A percentile compares a stretch with the other conserved stretches of the same genome.
Evolutionary conservation across 2,113 vertebrate species (phyloP).

Genomic region (Gymnogyps californianus): DNA sequence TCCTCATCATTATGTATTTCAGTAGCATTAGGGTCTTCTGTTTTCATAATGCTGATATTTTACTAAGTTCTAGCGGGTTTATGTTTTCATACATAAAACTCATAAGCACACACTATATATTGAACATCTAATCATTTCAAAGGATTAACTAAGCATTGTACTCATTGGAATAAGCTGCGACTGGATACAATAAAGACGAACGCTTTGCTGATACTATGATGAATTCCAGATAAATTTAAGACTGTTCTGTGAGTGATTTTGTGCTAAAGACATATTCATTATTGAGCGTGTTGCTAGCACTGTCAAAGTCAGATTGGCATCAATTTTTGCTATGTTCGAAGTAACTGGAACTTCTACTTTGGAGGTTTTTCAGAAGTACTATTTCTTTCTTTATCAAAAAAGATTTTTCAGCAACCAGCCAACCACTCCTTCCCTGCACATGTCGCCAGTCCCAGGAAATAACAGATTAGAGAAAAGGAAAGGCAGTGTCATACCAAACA

Average conservation of each 20-base stretch:
- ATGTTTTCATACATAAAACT: neutral
- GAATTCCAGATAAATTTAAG: neutral
- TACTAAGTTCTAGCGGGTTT: neutral
- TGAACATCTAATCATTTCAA: neutral
- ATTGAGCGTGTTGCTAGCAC: neutral
- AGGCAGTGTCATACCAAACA: conserved; percentile 82
- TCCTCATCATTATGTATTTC: neutral
- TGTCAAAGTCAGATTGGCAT: neutral
- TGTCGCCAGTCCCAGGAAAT: neutral
- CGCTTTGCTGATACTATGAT: neutral
- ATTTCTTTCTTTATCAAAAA: neutral
- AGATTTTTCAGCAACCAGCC: neutral
- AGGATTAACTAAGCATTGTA: neutral
- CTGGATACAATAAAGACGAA: neutral
- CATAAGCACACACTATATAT: neutral
- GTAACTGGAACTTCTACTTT: neutral
- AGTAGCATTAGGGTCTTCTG: neutral
- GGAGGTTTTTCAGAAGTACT: neutral
- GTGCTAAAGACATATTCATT: neutral
- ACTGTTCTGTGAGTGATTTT: neutral
- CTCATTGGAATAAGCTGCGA: neutral
- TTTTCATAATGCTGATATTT: neutral
- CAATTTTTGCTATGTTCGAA: neutral
- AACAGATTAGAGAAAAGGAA: neutral
- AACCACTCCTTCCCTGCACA: neutral